Conservation (phyloP, 2,113 vertebrate genomes). For the Recurvirostra avosetta region DNA sequence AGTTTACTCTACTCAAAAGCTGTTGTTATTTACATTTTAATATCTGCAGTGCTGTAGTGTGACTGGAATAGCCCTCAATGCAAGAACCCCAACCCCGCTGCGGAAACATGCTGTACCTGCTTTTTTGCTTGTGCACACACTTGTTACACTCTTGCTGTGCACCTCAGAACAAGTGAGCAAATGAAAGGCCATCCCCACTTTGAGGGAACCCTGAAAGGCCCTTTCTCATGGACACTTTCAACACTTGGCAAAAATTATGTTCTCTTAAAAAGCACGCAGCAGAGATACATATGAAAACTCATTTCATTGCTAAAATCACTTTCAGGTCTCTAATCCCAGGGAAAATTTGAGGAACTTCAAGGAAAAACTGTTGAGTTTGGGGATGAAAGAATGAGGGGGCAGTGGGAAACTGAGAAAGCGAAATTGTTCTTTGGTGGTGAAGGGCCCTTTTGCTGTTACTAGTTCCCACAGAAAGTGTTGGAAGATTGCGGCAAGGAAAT, state of each 20-base stretch:
- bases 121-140: background rate
- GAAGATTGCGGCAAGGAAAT: background rate
- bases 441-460: background rate
- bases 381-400: background rate
- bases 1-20: background rate
- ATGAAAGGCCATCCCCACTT: fast-evolving
- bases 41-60: fast-evolving
- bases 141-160: background rate
- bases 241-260: background rate
- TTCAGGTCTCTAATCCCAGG: background rate
- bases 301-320: background rate
- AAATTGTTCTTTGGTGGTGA: background rate
- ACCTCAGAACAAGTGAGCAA: background rate
- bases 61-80: background rate
- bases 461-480: background rate
- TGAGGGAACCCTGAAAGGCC: background rate
- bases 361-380: background rate
- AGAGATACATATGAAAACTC: background rate
- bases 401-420: background rate
- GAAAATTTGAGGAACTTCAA: background rate
- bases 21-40: background rate
- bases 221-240: background rate
- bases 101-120: background rate
- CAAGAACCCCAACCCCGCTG: fast-evolving
- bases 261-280: background rate